phyloP scores from a whole-genome alignment of 1,140 invertebrate species.

The Nephila pilipes region DNA sequence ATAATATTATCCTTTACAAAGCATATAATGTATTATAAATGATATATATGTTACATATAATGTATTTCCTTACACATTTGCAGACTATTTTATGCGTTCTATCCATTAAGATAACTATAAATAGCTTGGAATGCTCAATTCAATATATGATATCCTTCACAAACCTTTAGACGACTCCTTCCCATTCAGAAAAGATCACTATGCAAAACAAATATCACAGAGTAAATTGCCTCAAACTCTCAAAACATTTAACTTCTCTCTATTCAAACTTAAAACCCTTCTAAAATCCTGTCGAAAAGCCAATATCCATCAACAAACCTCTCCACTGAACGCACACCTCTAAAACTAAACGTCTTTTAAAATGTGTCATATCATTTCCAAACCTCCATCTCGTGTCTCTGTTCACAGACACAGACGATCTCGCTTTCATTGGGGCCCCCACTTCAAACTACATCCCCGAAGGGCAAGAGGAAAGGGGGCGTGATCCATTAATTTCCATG shows the following conservation, averaged over 20 bases:
- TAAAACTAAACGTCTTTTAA: neutral
- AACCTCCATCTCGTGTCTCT: neutral
- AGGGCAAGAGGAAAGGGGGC: neutral
- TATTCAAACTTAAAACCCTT: neutral
- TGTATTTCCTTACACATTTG: too few relatives aligned
- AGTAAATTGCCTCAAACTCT: neutral
- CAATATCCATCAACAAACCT: slow-evolving; percentile 22
- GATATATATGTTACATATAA: too few relatives aligned
- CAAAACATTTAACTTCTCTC: neutral
- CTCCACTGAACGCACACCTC: neutral
- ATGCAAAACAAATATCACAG: too few relatives aligned
- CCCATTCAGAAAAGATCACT: too few relatives aligned
- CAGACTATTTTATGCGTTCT: too few relatives aligned
- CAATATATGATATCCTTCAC: too few relatives aligned
- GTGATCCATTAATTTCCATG: slow-evolving; percentile 61
- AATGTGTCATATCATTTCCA: neutral
- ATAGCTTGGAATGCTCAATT: too few relatives aligned
- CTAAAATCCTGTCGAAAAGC: neutral
- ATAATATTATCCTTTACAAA: too few relatives aligned
- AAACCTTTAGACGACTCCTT: too few relatives aligned
- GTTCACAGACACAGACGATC: neutral
- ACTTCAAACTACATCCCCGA: neutral
- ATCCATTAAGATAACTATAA: too few relatives aligned
- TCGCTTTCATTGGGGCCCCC: neutral
- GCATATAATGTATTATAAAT: too few relatives aligned